A percentile compares a stretch with the other conserved stretches of the same genome.
Conservation (phyloP, 2,797 vertebrate genomes). For the Geotrypetes seraphini region DNA sequence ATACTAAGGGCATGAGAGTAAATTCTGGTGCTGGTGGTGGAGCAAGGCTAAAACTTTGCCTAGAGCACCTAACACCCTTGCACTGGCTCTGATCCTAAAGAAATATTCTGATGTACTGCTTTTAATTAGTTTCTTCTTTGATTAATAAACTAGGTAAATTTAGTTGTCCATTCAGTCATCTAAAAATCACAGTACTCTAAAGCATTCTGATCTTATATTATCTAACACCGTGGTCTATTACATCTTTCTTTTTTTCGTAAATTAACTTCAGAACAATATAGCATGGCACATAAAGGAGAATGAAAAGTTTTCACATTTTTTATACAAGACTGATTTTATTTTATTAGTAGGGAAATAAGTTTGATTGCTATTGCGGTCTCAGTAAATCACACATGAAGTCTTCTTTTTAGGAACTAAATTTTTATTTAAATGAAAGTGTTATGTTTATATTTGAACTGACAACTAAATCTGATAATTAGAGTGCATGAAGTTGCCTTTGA, state of each 20-base stretch:
- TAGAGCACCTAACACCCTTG: too few species aligned
- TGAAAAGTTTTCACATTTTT: slow-evolving; percentile 44
- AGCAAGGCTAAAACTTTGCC: too few species aligned
- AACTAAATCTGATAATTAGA: slow-evolving; percentile 99
- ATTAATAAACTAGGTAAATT: slow-evolving; percentile 46
- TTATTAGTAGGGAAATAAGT: slow-evolving; percentile 60
- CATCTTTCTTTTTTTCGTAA: slow-evolving; percentile 44
- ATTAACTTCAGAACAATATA: slow-evolving; percentile 55
- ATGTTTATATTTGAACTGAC: slow-evolving; percentile 98
- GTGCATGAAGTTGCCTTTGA: slow-evolving; percentile 98
- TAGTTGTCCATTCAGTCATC: slow-evolving; percentile 49
- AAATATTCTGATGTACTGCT: too few species aligned
- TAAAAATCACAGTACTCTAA: slow-evolving; percentile 47
- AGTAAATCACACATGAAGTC: slow-evolving; percentile 71
- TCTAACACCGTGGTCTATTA: slow-evolving; percentile 49
- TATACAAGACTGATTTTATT: slow-evolving; percentile 66
- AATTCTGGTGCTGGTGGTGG: too few species aligned
- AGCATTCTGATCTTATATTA: slow-evolving; percentile 45
- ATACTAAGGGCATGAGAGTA: too few species aligned
- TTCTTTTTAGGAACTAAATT: slow-evolving; percentile 76
- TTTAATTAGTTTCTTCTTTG: too few species aligned
- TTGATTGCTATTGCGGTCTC: slow-evolving; percentile 63
- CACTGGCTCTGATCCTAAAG: too few species aligned
- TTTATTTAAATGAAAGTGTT: slow-evolving; percentile 98
- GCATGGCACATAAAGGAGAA: slow-evolving; percentile 34